Evolutionary conservation across 1,140 invertebrate genomes (phyloP).

Genomic region (Drosophila hydei): DNA sequence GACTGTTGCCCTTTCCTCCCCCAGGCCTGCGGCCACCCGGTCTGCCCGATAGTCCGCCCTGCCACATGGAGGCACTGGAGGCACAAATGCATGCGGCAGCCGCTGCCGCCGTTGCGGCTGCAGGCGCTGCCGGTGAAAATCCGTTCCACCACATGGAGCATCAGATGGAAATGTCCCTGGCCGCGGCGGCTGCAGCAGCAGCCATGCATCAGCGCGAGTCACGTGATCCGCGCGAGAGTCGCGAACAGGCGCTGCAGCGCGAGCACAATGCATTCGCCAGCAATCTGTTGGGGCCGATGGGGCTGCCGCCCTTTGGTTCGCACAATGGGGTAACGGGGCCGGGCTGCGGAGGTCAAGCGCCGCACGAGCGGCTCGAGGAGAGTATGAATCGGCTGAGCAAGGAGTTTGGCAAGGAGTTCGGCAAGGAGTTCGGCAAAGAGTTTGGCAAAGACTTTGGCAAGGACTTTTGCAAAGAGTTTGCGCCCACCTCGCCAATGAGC

Average conservation of each 20-base stretch:
- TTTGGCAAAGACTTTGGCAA: conserved; percentile 69
- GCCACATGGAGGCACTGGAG: conserved; percentile 77
- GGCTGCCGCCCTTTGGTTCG: conserved; percentile 80
- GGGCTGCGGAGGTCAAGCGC: conserved; percentile 76
- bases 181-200: conserved; percentile 77
- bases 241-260: conserved; percentile 71
- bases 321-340: conserved; percentile 43
- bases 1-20: conserved; percentile 60
- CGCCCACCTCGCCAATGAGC: conserved; percentile 78
- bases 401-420: conserved; percentile 65
- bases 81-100: conserved; percentile 81
- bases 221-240: conserved; percentile 56
- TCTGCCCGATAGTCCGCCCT: conserved; percentile 67
- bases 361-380: conserved; percentile 85
- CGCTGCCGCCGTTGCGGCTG: conserved; percentile 70
- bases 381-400: conserved; percentile 84
- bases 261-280: conserved; percentile 83
- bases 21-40: conserved; percentile 63
- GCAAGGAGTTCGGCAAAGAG: conserved; percentile 71
- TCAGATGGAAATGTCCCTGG: conserved; percentile 82
- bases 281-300: conserved; percentile 84
- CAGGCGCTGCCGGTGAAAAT: conserved; percentile 66
- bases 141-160: conserved; percentile 83
- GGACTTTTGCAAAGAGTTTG: conserved; percentile 66
- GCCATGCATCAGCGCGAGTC: conserved; percentile 67